Evolutionary conservation across 2,113 vertebrate genomes (phyloP).

Genomic region (Ptilorrhoa leucosticta): DNA sequence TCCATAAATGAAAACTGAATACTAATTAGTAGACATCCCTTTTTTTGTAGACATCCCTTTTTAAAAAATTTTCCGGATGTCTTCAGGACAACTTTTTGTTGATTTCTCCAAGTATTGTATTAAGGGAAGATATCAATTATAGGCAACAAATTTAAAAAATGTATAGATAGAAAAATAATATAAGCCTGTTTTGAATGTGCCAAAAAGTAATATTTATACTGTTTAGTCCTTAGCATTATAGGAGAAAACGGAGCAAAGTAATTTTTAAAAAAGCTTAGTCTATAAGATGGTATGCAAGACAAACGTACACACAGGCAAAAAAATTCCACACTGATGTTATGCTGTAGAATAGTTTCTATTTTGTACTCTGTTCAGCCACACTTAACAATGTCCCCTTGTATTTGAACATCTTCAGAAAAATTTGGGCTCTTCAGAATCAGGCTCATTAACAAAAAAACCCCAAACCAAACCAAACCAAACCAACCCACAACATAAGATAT

Average conservation of each 20-base stretch:
- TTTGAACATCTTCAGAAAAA: background rate
- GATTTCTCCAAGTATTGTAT: background rate
- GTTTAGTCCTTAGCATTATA: background rate
- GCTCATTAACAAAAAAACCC: background rate
- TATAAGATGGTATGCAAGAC: background rate
- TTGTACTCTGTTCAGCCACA: background rate
- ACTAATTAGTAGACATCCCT: background rate
- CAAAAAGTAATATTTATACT: background rate
- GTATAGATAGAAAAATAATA: background rate
- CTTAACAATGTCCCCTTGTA: background rate
- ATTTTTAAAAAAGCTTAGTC: background rate
- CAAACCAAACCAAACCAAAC: background rate
- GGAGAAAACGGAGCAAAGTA: background rate
- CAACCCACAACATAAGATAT: background rate
- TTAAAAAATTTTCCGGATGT: background rate
- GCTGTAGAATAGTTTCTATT: background rate
- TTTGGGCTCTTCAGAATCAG: background rate
- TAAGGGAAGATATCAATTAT: background rate
- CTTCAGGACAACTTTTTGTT: background rate
- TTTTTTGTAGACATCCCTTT: background rate
- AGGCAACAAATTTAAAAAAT: background rate
- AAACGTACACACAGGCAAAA: fast-evolving
- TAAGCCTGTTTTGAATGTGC: background rate
- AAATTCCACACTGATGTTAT: background rate
- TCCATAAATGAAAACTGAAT: background rate